Evolutionary conservation across 2,888 invertebrate genomes (phyloP), one percentile per base, ranked within the genome.

Genomic region (Spisula subtruncata): DNA sequence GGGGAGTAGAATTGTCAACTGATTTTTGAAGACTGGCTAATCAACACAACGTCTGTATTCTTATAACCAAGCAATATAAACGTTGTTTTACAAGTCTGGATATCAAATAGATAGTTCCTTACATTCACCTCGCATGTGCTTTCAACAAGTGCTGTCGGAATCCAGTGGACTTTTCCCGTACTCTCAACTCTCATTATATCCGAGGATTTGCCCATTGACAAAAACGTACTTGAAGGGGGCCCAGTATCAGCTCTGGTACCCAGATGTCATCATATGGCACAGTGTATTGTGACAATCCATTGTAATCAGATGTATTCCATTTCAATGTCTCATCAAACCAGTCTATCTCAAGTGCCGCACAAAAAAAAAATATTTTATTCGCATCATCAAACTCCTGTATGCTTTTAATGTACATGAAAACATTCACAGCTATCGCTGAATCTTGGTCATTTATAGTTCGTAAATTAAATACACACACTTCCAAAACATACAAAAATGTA

Each of bases 91-190:
- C 93, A 93, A 2, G 32, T 82, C 35, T 93, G 93, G 56, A 60
- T 84, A 32, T 93, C 92, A 60, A 91, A 93, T 8, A 91, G 93
- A 82, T 86, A 93, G 32, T 89, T 87, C 4, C 82, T 83, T 2
- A 90, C 89, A 35, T 91, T 91, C 2, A 93, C 83, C 14, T 81
- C 48, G 79, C 93, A 93, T 4, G 92, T 88, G 6, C 92, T 88
- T 81, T 89, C 82, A 18, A 91, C 90, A 0, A 90, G 54, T 1
- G 86, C 85, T 8, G 86, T 87, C 14, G 87, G 83, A 5, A 80
- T 80, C 89, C 89, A 92, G 18, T 83, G 56, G 35, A 86, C 85
- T 6, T 56, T 32, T 18, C 93, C 93, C 81, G 41, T 51, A 16
- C 66, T 46, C 0, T 85, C n/a, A 29, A 89, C 56, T 32, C 85